Evolutionary conservation across 2,797 vertebrate species (phyloP).

Genomic region (Alosa sapidissima): DNA sequence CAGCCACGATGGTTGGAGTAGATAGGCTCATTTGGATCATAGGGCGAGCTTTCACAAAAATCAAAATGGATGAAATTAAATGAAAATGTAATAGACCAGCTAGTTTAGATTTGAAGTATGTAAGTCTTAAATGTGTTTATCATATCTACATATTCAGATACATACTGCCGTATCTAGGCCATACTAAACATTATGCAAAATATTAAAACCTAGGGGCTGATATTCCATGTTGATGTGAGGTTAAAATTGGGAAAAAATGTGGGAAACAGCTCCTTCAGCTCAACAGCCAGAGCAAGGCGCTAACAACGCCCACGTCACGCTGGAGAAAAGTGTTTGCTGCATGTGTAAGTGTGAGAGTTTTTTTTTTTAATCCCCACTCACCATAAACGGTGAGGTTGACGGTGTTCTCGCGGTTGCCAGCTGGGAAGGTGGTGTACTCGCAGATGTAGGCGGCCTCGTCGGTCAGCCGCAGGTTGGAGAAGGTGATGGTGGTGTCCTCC

Average conservation of each 20-base stretch:
- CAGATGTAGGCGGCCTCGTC: conserved; percentile 96
- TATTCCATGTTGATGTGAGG: not conserved
- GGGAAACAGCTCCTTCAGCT: not conserved
- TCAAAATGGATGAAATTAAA: not conserved
- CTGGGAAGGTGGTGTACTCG: conserved; percentile 96
- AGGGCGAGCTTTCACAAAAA: conserved; percentile 80
- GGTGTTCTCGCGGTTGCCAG: conserved; percentile 90
- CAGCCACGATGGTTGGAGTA: conserved; percentile 80
- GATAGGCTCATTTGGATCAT: conserved; percentile 86
- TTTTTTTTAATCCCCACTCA: conserved; percentile 64
- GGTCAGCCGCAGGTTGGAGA: conserved; percentile 83
- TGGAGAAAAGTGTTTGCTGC: not conserved
- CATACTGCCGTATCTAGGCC: not conserved
- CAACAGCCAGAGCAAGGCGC: not conserved
- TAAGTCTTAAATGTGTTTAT: not conserved
- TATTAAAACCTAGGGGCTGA: not conserved
- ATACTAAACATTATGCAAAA: not conserved
- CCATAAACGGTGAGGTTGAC: conserved; percentile 94
- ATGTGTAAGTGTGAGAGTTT: not conserved
- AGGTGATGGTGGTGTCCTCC: conserved; percentile 89
- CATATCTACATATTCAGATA: not conserved
- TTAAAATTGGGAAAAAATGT: not conserved
- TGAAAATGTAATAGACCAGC: not conserved
- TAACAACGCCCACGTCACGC: not conserved
- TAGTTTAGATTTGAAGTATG: not conserved